Evolutionary conservation across 2,113 vertebrate species (phyloP), one percentile per base, ranked within the genome.

Genomic region (Hippocampus guttulatus): DNA sequence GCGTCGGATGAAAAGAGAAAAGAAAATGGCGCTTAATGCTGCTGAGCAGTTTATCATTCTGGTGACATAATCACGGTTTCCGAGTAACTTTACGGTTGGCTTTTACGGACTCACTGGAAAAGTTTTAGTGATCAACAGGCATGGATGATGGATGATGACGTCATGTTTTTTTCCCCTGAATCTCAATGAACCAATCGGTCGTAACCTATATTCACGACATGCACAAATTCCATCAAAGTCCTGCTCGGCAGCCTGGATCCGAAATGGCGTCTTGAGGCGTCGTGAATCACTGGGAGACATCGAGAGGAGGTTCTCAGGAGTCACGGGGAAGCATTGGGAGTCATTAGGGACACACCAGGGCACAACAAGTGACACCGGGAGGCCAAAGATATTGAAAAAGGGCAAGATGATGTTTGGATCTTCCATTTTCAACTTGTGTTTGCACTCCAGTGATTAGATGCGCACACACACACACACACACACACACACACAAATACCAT

Each of bases 191-290:
- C 71, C 78, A 65, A 62, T 61, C 2, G 41, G 4, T 57, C 8
- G 74, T 77, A 75, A 84, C 88, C 81, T 68, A 78, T 83, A 85
- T 86, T 85, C 88, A 76, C 16, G 21, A 20, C 76, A 43, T 65
- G 20, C 62, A 66, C 61, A 47, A 67, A 81, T 86, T 85, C 63
- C 82, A 52, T 74, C 71, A 74, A 75, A 84, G 81, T 81, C 86
- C 79, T 83, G 82, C 85, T 81, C 74, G 40, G 77, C 81, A 64
- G 67, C 80, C 66, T 70, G 40, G 80, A 84, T 86, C 84, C 70
- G 76, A 85, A 57, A 87, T 82, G 79, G 85, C 87, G 33, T 38
- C 33, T 38, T 38, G 33, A 38, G 33, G 33, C 0, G 5, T 84
- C 4, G 30, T 33, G 30, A 33, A 33, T 33, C 30, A 33, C 30